Evolutionary conservation across 2,888 invertebrate species (phyloP), one percentile per base, ranked within the genome.

Genomic region (Drosophila pseudotalamancana): DNA sequence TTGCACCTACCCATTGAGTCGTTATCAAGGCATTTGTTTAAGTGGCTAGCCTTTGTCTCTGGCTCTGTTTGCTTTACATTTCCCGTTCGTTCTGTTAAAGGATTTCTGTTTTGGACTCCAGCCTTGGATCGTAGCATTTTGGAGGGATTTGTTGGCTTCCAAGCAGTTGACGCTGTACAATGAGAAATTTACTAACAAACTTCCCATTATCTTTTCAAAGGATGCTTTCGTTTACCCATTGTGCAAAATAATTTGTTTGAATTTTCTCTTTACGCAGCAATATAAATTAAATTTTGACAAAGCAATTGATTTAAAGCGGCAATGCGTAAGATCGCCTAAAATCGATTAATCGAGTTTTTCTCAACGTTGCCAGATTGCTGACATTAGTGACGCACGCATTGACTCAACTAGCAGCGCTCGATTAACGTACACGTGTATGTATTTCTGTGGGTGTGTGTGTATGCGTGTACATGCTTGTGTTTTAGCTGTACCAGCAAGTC

Each of bases 321-420:
- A 29, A 1, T 12, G 11, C 6, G 8, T 5, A 23, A 0, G 31
- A 54, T 54, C 39, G 18, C 3, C 0, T 6, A 3, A 1, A 14
- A 35, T 43, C 40, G 59, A 46, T 0, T 34, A 12, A 45, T 60
- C 59, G 59, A 59, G 1, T 14, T 56, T 21, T 6, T 11, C 8
- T 5, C 5, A n/a, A 29, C 8, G 42, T n/a, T 51, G 45, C 45
- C 53, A 51, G 29, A 39, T 16, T 1, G 16, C n/a, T n/a, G 3
- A 2, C 11, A 14, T 3, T 6, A 6, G 21, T 27, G 6, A 23
- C 19, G 14, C 11, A 21, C 25, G 14, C 14, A 14, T 11, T 12
- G 8, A 3, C 4, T 4, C 6, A 18, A 23, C 1, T 46, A 56
- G 29, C 71, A 39, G 4, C 42, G 12, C 34, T 12, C 5, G 1